Base-by-base conservation (phyloP, 2,797 vertebrate genomes). In the Echiichthys vipera region DNA sequence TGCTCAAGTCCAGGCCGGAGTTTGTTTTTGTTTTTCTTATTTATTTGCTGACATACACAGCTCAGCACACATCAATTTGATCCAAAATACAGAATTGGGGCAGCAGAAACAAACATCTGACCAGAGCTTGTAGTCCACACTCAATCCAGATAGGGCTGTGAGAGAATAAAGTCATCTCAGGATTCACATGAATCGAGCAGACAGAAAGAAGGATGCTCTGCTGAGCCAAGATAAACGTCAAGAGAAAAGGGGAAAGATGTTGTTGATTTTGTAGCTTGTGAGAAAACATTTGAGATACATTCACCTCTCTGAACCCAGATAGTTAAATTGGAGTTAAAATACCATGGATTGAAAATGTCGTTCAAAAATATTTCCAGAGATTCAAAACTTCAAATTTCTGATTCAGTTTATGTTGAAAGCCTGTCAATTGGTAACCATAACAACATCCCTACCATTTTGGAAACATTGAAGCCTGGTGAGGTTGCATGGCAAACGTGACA, bases 71-170 rank as follows among this genome's bases (percentile, higher is more conserved):
- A 46, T 71, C 61, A 53, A 24, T 75, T 43, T 37, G 22, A 77
- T 77, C n/a, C 24, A 65, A 53, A 51, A 29, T 11, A 61, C 74
- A 61, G 56, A 71, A 64, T n/a, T 47, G 22, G 66, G 64, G 30
- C 63, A 79, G 37, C 56, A 63, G 45, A 85, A 80, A 69, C 42
- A 82, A 84, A 73, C 69, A 75, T 77, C 75, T 74, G 74, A 79
- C 30, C 62, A 20, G 43, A 47, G 68, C 25, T 72, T 46, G 66
- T 46, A 72, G 50, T 74, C 49, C 24, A 62, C 58, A 75, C 73
- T 80, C 80, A 76, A 83, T 8, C 5, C n/a, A 80, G 66, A 86
- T 77, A 77, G 65, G 57, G 42, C 71, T 64, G 55, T 64, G 69
- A 42, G 17, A 58, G 62, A 83, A 47, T 25, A 62, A 55, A 67